Evolutionary conservation across 2,797 vertebrate genomes (phyloP), one percentile per base, ranked within the genome.

Genomic region (Iguana delicatissima): DNA sequence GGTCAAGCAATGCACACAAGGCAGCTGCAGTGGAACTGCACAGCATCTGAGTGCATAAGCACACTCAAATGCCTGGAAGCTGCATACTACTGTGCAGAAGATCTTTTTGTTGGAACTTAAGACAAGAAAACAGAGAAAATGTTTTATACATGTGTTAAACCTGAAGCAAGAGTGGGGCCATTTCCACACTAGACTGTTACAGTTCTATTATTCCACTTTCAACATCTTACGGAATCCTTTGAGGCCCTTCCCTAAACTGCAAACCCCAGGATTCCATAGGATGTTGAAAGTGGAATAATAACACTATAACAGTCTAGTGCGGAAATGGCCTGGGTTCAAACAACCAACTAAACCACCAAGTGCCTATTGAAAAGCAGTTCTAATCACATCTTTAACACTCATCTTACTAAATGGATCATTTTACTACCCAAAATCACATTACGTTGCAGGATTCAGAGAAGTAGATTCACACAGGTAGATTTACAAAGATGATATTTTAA

Each of bases 121-220:
- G 69, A 84, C 59, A 93, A 91, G 85, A 62, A 89, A 93, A 82
- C 89, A 93, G 73, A 86, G 82, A 79, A 94, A 94, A 94, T 89
- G 85, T 3, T 73, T n/a, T 24, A 87, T 82, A 22, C 35, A 4
- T 18, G 94, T 89, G 42, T 93, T 35, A 91, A 93, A 90, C 85
- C 87, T 87, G 92, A 86, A 90, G 50, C 5, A 10, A 35, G 3
- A 8, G n/a, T 67, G 26, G 42, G 42, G 42, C 42, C 42, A 46
- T 46, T 46, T 46, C 42, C 42, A 46, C 42, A 46, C 42, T 46
- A 46, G 42, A 46, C 42, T 46, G 42, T 46, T 46, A 46, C 4
- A 46, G 42, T 46, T 3, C 42, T 46, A 46, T 46, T 46, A 46
- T 46, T 46, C 42, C 42, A 46, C 42, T 46, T 46, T 46, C 42